Evolutionary conservation across 2,888 invertebrate species (phyloP), one percentile per base, ranked within the genome.

Genomic region (Tineola bisselliella): DNA sequence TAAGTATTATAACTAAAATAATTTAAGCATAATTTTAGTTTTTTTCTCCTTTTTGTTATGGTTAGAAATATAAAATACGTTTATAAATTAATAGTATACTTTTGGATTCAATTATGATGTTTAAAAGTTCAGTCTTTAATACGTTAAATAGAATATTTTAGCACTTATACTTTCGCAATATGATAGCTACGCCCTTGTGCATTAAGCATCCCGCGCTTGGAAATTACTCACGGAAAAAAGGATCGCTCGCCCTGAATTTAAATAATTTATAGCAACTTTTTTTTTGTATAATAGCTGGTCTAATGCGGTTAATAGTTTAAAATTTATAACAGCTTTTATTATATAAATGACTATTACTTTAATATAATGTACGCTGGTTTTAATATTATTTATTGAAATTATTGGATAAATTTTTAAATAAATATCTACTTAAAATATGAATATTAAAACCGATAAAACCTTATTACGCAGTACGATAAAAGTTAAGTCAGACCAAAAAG

Each of bases 221-320:
- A 10, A 15, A 48, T 48, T 48, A 48, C 48, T 48, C 48, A 19
- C 54, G n/a, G 30, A 58, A 80, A 84, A n/a, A 86, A 84, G 82
- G 79, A 79, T 73, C 75, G 43, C 57, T 19, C 73, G 70, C 75
- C 73, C 76, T 73, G 76, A 72, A 81, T 82, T 83, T 81, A 77
- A 82, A 84, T 84, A 82, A 83, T 81, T 79, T 81, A 82, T 77
- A 72, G 72, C 72, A 74, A 77, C 76, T 79, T 77, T 80, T 54
- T 25, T 3, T 54, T 25, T 54, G 15, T 15, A 38, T 25, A 25
- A 25, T 25, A 43, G 43, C 43, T n/a, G 12, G 12, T 43, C 43
- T 43, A 2, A 48, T 15, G 8, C 4, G 3, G 48, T 17, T 15
- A 48, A 48, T 48, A 48, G 48, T 48, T 48, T 48, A 5, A 3